Percentiles rank a stretch among this genome's conserved stretches.
Evolutionary conservation across 2,113 vertebrate species (phyloP).

Genomic region (Scopus umbretta): DNA sequence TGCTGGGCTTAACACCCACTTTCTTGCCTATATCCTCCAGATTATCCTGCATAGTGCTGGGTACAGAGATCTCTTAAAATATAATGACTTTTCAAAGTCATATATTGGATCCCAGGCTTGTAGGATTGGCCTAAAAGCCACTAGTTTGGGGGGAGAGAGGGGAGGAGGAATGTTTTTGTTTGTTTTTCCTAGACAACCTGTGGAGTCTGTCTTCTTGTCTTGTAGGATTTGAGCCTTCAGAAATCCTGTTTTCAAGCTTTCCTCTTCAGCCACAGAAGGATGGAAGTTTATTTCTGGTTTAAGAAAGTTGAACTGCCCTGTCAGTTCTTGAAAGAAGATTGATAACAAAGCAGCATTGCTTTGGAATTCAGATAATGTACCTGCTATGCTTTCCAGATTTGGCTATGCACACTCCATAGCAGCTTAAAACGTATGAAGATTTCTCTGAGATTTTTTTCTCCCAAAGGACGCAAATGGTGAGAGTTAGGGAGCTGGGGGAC

Average conservation of each 20-base stretch:
- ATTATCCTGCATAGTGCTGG: neutral
- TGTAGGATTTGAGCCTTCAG: neutral
- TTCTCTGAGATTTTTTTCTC: neutral
- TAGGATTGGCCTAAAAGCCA: neutral
- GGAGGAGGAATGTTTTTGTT: neutral
- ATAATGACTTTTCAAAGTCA: neutral
- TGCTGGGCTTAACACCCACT: neutral
- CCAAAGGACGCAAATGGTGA: neutral
- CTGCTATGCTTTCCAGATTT: neutral
- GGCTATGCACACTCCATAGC: neutral
- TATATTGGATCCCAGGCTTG: neutral
- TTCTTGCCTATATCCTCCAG: neutral
- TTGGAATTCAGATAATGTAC: neutral
- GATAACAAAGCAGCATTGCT: neutral
- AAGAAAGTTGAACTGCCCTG: neutral
- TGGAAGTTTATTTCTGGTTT: neutral
- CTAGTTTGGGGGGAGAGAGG: neutral
- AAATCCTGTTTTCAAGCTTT: neutral
- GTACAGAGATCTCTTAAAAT: neutral
- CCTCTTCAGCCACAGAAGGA: neutral
- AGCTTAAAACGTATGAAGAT: neutral
- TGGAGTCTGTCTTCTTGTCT: neutral
- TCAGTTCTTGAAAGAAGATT: neutral
- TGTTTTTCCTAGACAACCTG: neutral
- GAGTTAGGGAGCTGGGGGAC: neutral